Conservation (phyloP, 2,888 invertebrate species). For the Argyra leucocephala region DNA sequence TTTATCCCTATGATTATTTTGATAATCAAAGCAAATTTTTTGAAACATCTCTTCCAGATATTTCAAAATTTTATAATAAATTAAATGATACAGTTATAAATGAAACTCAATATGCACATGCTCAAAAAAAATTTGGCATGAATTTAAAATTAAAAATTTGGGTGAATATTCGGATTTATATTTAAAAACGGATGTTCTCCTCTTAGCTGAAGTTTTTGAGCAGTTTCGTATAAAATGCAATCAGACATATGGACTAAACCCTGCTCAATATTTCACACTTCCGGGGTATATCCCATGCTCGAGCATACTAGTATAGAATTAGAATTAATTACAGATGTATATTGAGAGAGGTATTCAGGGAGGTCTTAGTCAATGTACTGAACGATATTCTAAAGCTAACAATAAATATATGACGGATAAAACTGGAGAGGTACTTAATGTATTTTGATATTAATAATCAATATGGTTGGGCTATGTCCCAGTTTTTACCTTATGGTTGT, state of each 20-base stretch:
- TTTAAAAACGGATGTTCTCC: constrained; percentile 33
- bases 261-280: constrained; percentile 12
- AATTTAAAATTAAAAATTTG: constrained; percentile 25
- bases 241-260: constrained; percentile 9
- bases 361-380: not conserved
- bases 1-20: constrained; percentile 33
- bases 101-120: constrained; percentile 25
- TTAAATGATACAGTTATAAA: constrained; percentile 18
- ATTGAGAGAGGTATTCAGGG: not conserved
- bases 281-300: constrained; percentile 11
- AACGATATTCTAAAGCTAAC: too few relatives aligned
- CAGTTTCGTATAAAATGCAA: constrained; percentile 10
- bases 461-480: constrained; percentile 15
- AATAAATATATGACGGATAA: too few relatives aligned
- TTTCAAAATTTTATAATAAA: constrained; percentile 24
- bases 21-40: constrained; percentile 22
- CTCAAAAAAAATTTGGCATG: constrained; percentile 26
- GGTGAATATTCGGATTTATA: constrained; percentile 30
- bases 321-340: not conserved
- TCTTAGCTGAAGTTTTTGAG: constrained; percentile 29
- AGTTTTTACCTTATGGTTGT: constrained; percentile 7
- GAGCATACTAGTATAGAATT: constrained; percentile 25
- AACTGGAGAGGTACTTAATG: too few relatives aligned
- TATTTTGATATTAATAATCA: too few relatives aligned
- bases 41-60: constrained; percentile 23